A percentile compares a stretch with the other conserved stretches of the same genome.
phyloP scores from a whole-genome alignment of 2,113 vertebrate genomes.

The Dolichallabes microphthalmus region DNA sequence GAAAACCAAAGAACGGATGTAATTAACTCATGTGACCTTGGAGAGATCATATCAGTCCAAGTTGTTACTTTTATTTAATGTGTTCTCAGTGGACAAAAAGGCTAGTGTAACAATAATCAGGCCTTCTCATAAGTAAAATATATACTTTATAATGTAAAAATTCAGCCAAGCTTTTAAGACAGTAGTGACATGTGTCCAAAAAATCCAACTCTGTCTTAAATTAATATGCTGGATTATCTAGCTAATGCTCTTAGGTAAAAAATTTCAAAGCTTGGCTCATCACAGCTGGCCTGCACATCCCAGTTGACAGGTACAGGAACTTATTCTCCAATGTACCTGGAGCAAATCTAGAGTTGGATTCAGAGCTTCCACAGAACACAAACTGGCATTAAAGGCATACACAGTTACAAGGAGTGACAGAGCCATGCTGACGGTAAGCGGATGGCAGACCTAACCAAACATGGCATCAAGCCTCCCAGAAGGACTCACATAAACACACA shows the following conservation, averaged over 20 bases:
- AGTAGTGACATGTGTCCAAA: not conserved
- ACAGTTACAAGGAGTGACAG: constrained; percentile 60
- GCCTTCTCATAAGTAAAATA: not conserved
- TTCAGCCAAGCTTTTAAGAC: not conserved
- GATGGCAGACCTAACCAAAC: constrained; percentile 38
- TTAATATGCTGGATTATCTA: constrained; percentile 30
- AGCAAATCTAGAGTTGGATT: constrained; percentile 59
- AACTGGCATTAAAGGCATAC: constrained; percentile 62
- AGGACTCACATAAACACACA: constrained; percentile 35
- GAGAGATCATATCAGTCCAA: not conserved
- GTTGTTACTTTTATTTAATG: not conserved
- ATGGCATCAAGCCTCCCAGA: constrained; percentile 41
- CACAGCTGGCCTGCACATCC: constrained; percentile 39
- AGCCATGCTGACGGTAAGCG: constrained; percentile 57
- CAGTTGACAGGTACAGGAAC: constrained; percentile 67
- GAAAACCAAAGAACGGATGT: not conserved
- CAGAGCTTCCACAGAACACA: constrained; percentile 70
- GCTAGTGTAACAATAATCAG: not conserved
- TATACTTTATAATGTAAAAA: not conserved
- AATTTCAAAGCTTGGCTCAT: constrained; percentile 17
- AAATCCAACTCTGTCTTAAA: constrained; percentile 15
- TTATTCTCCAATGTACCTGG: constrained; percentile 69
- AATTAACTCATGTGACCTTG: not conserved
- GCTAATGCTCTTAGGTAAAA: constrained; percentile 30
- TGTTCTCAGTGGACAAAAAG: not conserved